These are phyloP conservation scores for Julus scandinavius DNA, from an alignment of 2,888 invertebrate genomes.

Conservation along the genomic window DNA sequence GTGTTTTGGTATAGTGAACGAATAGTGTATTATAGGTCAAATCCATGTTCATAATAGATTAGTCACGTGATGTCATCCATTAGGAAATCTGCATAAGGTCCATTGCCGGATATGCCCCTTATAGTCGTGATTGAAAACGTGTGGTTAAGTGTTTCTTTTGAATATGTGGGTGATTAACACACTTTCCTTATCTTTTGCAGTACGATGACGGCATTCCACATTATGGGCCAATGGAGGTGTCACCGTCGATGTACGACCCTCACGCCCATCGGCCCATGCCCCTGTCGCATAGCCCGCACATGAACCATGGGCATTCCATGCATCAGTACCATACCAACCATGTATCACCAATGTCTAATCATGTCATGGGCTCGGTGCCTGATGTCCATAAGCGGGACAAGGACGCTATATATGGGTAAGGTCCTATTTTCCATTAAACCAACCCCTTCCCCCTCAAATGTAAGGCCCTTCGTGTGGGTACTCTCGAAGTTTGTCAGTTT, in stretches of 20 bases:
- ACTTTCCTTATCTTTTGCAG: conserved; percentile 69
- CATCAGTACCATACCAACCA: conserved; percentile 79
- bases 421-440: background rate
- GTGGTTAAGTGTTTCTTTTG: too few species aligned
- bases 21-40: too few species aligned
- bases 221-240: conserved; percentile 80
- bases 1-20: too few species aligned
- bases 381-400: conserved; percentile 97
- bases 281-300: conserved; percentile 76
- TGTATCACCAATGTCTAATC: conserved; percentile 72
- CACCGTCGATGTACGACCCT: conserved; percentile 77
- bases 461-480: too few species aligned
- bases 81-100: too few species aligned
- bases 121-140: too few species aligned
- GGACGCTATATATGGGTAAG: conserved; percentile 96
- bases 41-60: too few species aligned
- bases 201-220: conserved; percentile 95
- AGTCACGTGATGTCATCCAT: too few species aligned
- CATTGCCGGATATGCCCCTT: too few species aligned
- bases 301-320: conserved; percentile 74
- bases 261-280: conserved; percentile 75
- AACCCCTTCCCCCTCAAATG: too few species aligned
- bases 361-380: conserved; percentile 73
- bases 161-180: background rate
- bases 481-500: too few species aligned